Base-by-base conservation (phyloP, 2,797 vertebrate genomes). In the Sitta carolinensis region DNA sequence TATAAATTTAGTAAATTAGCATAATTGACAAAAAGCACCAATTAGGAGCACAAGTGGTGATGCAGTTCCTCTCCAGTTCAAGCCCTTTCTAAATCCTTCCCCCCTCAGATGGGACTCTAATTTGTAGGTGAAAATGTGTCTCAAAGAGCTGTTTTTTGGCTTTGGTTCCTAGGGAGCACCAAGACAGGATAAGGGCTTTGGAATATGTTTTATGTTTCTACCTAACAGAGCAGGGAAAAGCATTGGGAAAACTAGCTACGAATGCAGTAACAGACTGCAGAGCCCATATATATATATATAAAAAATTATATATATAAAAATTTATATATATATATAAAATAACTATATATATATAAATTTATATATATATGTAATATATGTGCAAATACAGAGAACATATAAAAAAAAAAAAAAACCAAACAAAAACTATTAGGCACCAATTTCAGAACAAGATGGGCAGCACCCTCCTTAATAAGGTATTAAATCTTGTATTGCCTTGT, bases 401-500 rank as follows among this genome's bases (percentile, higher is more conserved):
- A 10, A 54, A 64, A 54, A 10, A 18, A 55, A 20, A 20, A 32
- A 7, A n/a, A 7, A n/a, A 25, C 2, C 7, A 26, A 38, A 47
- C 7, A 26, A 38, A 47, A 78, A 4, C 4, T n/a, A 25, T 47
- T 13, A 66, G 27, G 27, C 40, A 54, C 32, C 75, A 32, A 38
- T 21, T 38, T 34, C n/a, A 10, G 30, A 3, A 13, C 23, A 25
- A 34, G 19, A 14, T 29, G 48, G 67, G 38, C 67, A 87, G 23
- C 0, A 0, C 4, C 18, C 45, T 48, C 57, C 47, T 59, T 8
- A 42, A 11, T 11, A 22, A 54, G 27, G 18, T 5, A 19, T 45
- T 36, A 48, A 52, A 29, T 3, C 36, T 67, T 19, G 8, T 12
- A 18, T 26, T 40, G 16, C 30, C 32, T 70, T 20, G 59, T 2